phyloP scores from a whole-genome alignment of 1,140 invertebrate species.

The Wiebesia pumilae region DNA sequence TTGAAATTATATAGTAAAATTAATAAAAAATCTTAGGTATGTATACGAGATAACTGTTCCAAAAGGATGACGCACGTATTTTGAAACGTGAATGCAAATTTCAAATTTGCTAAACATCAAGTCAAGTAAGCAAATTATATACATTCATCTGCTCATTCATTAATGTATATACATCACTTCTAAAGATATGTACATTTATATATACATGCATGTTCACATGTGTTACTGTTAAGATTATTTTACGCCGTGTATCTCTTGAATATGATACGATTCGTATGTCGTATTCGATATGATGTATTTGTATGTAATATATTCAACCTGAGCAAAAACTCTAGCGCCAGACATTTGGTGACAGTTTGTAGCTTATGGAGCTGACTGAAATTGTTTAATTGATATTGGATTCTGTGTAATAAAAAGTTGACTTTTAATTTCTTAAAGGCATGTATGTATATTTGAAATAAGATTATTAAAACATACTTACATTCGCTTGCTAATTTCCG shows the following conservation, averaged over 20 bases:
- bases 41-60: background rate
- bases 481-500: too few relatives aligned
- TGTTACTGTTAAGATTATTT: background rate
- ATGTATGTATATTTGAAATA: too few relatives aligned
- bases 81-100: background rate
- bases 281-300: too few relatives aligned
- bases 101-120: background rate
- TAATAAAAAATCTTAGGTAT: too few relatives aligned
- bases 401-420: background rate
- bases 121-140: background rate
- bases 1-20: too few relatives aligned
- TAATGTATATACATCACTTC: background rate
- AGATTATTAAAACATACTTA: too few relatives aligned
- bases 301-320: too few relatives aligned
- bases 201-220: background rate
- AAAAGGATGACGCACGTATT: conserved; percentile 1
- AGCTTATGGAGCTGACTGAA: background rate
- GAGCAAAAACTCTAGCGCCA: too few relatives aligned
- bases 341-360: too few relatives aligned
- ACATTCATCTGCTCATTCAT: background rate
- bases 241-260: background rate
- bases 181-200: background rate
- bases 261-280: background rate
- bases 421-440: too few relatives aligned
- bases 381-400: background rate